phyloP scores from a whole-genome alignment of 2,888 invertebrate genomes.

The Rotaria macrura region DNA sequence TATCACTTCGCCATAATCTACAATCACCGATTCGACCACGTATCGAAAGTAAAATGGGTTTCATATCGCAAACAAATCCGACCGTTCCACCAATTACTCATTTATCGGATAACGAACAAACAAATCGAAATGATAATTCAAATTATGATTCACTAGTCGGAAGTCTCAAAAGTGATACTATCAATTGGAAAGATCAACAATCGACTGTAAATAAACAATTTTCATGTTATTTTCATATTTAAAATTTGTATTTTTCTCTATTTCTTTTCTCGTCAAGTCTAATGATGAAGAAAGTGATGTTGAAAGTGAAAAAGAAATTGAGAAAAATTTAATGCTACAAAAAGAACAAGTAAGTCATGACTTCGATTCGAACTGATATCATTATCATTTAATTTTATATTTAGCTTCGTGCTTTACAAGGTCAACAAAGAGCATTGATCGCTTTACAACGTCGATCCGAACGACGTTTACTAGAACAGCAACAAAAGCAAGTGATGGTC shows the following conservation, averaged over 20 bases:
- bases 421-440: background rate
- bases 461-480: background rate
- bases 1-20: background rate
- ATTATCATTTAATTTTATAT: background rate
- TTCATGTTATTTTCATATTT: background rate
- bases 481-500: background rate
- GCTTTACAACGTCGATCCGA: conserved; percentile 1
- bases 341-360: background rate
- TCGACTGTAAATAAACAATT: background rate
- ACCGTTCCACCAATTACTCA: background rate
- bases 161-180: background rate
- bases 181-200: background rate
- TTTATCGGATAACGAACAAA: background rate
- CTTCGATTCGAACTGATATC: background rate
- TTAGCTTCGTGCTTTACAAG: background rate
- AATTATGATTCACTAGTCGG: conserved; percentile 19
- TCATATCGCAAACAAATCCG: too few relatives aligned
- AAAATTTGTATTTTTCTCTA: background rate
- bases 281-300: background rate
- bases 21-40: background rate
- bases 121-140: background rate
- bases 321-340: conserved; percentile 8
- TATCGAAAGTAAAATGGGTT: background rate
- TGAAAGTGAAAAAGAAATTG: background rate
- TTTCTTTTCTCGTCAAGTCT: background rate